phyloP scores from a whole-genome alignment of 2,113 vertebrate species.

The Myrmecophaga tridactyla region DNA sequence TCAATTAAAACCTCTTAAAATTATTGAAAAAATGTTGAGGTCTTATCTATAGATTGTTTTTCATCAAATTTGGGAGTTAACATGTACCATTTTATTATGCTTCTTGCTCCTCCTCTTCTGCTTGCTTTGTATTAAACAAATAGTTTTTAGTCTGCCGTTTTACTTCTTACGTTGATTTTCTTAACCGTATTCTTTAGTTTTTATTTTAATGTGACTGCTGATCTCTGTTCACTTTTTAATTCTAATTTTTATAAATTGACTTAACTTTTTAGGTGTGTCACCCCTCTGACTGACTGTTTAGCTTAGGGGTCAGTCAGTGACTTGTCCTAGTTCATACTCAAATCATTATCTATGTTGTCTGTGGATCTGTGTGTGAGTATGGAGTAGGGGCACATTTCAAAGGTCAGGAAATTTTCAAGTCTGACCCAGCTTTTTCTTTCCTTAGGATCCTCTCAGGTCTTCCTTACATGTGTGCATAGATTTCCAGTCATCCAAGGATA shows the following conservation, averaged over 20 bases:
- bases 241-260: neutral
- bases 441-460: neutral
- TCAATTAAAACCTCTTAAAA: too few species aligned
- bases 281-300: neutral
- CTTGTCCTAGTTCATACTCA: neutral
- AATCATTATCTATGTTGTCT: neutral
- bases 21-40: too few species aligned
- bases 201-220: neutral
- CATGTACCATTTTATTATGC: too few species aligned
- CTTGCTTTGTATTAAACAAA: too few species aligned
- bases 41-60: too few species aligned
- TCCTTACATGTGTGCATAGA: neutral
- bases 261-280: neutral
- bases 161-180: too few species aligned
- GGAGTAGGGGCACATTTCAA: neutral
- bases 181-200: neutral
- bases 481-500: neutral
- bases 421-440: neutral
- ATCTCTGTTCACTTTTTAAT: neutral
- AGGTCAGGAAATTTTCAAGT: neutral
- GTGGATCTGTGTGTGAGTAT: neutral
- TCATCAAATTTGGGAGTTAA: too few species aligned
- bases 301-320: neutral
- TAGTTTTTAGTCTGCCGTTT: too few species aligned
- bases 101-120: too few species aligned